Conservation (phyloP, 2,797 vertebrate genomes). For the Thalassophryne amazonica region DNA sequence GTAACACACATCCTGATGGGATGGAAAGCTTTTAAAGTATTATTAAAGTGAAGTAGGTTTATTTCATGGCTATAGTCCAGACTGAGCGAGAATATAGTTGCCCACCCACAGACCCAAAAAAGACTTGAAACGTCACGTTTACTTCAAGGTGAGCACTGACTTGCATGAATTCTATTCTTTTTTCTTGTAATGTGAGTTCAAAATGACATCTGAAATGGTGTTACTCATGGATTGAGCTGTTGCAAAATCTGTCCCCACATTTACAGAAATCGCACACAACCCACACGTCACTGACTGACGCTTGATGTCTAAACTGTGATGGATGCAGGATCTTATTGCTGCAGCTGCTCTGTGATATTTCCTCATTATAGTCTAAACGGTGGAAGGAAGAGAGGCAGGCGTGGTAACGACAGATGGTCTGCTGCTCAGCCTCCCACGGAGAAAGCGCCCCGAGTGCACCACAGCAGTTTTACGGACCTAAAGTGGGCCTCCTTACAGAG, state of each 20-base stretch:
- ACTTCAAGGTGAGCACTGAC: slow-evolving; percentile 10
- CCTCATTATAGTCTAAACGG: slow-evolving; percentile 20
- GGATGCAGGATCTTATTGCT: slow-evolving; percentile 13
- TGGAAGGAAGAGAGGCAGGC: slow-evolving; percentile 40
- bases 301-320: slow-evolving; percentile 12
- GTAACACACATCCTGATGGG: slow-evolving; percentile 21
- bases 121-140: slow-evolving; percentile 41
- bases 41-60: slow-evolving; percentile 37
- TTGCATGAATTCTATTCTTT: slow-evolving; percentile 3
- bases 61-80: slow-evolving; percentile 29
- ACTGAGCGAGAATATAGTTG: slow-evolving; percentile 30
- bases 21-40: slow-evolving; percentile 25
- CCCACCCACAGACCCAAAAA: slow-evolving; percentile 44
- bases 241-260: too few species aligned
- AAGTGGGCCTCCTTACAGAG: slow-evolving; percentile 40
- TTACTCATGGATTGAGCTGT: too few species aligned
- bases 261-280: slow-evolving; percentile 23
- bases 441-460: slow-evolving; percentile 57
- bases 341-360: slow-evolving; percentile 2
- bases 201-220: slow-evolving; percentile 18
- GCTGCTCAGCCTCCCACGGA: slow-evolving; percentile 59
- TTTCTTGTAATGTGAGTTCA: slow-evolving; percentile 12
- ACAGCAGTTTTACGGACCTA: slow-evolving; percentile 61
- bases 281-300: not conserved
- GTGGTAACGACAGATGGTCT: slow-evolving; percentile 48